phyloP scores from a whole-genome alignment of 2,888 invertebrate species.

The Pterobdella sp. region DNA sequence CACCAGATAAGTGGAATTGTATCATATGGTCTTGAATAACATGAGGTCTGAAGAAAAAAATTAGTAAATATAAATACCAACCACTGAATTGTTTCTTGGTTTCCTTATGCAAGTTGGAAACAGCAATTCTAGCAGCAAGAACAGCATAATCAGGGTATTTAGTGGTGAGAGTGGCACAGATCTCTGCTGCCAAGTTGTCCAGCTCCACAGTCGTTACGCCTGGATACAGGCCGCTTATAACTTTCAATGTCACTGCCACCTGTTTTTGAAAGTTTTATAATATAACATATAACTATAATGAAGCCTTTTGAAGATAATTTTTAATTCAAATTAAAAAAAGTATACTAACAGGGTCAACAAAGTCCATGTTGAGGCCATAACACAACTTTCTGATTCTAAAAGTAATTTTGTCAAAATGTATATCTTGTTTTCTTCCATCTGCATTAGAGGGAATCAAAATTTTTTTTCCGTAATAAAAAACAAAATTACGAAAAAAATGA shows the following conservation, averaged over 20 bases:
- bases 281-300: background rate
- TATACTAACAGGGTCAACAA: conserved; percentile 75
- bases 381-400: conserved; percentile 88
- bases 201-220: conserved; percentile 94
- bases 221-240: conserved; percentile 85
- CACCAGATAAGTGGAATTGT: background rate
- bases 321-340: background rate
- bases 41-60: background rate
- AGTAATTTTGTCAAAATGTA: conserved; percentile 96
- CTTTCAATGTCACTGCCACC: conserved; percentile 60
- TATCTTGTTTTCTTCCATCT: conserved; percentile 76
- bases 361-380: conserved; percentile 89
- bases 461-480: no score
- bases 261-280: conserved; percentile 36
- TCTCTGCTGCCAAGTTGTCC: conserved; percentile 95
- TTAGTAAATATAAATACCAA: conserved; percentile 32
- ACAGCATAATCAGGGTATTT: conserved; percentile 88
- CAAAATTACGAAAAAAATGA: no score
- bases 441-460: no score
- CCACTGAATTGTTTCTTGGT: conserved; percentile 77
- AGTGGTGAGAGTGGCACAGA: conserved; percentile 94
- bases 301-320: background rate
- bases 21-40: no score
- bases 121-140: conserved; percentile 70
- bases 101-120: conserved; percentile 95